phyloP scores from a whole-genome alignment of 1,140 invertebrate species.

The Holcopasites calliopsidis region DNA sequence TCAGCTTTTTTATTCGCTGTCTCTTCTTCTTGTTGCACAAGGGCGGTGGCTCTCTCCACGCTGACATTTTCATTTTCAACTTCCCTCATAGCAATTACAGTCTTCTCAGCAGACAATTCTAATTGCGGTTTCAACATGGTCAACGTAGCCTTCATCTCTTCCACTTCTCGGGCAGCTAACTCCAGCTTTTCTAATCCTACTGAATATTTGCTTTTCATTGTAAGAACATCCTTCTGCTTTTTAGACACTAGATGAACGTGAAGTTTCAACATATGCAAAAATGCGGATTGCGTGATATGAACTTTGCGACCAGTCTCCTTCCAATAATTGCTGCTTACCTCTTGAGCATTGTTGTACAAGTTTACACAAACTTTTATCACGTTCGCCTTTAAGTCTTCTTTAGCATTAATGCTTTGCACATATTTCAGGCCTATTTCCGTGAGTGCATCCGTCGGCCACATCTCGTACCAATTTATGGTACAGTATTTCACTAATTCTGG shows the following conservation, averaged over 20 bases:
- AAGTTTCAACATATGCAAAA: conserved; percentile 82
- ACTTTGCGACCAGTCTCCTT: conserved; percentile 77
- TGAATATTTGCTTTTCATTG: conserved; percentile 80
- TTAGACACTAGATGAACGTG: conserved; percentile 80
- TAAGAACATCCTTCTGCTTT: conserved; percentile 82
- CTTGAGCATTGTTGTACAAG: conserved; percentile 80
- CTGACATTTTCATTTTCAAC: conserved; percentile 85
- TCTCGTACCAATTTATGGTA: conserved; percentile 86
- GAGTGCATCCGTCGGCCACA: conserved; percentile 86
- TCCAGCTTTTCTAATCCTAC: conserved; percentile 84
- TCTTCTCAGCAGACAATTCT: conserved; percentile 83
- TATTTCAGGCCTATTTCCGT: conserved; percentile 85
- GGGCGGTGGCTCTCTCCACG: conserved; percentile 84
- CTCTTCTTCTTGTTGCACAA: conserved; percentile 85
- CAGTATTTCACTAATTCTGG: conserved; percentile 86
- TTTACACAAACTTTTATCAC: conserved; percentile 81
- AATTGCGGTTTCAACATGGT: conserved; percentile 85
- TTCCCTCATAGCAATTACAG: conserved; percentile 82
- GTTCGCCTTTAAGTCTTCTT: conserved; percentile 76
- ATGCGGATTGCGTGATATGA: conserved; percentile 81
- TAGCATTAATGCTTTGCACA: conserved; percentile 80
- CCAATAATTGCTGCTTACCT: conserved; percentile 73
- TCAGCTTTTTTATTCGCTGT: conserved; percentile 85
- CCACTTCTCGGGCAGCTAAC: conserved; percentile 83
- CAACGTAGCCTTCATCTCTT: conserved; percentile 84